A percentile compares a stretch with the other conserved stretches of the same genome.
Conservation (phyloP, 1,140 invertebrate species). For the Drosophila trapezifrons region DNA sequence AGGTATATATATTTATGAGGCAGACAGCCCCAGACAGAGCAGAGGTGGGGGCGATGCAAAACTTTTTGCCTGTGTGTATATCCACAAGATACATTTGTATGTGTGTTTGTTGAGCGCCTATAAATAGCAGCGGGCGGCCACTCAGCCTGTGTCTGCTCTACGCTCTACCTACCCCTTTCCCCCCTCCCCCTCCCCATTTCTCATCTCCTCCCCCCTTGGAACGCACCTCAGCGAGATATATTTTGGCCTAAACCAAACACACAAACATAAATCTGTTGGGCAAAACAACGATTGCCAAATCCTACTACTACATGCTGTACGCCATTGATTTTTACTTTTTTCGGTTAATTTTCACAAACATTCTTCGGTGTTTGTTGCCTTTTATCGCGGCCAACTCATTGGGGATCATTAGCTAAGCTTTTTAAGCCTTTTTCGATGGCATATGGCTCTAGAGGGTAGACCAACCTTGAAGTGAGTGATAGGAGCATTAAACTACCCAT, state of each 20-base stretch:
- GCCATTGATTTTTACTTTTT: constrained; percentile 51
- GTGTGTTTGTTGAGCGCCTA: constrained; percentile 61
- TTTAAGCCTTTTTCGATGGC: constrained; percentile 1
- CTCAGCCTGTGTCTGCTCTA: constrained; percentile 40
- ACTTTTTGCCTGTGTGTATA: constrained; percentile 61
- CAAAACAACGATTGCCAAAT: constrained; percentile 66
- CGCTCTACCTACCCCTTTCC: neutral
- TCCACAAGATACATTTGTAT: constrained; percentile 73
- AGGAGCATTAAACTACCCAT: neutral
- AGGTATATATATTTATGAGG: constrained; percentile 68
- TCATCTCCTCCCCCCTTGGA: constrained; percentile 20
- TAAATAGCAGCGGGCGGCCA: constrained; percentile 73
- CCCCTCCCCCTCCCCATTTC: neutral
- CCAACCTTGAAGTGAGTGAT: constrained; percentile 55
- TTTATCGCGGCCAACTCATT: constrained; percentile 14
- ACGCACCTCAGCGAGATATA: constrained; percentile 39
- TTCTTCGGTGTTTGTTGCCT: constrained; percentile 27
- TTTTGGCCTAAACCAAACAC: constrained; percentile 58
- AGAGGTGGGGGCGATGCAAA: constrained; percentile 38
- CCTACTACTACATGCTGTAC: constrained; percentile 9
- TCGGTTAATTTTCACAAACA: constrained; percentile 46
- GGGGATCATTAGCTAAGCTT: constrained; percentile 42
- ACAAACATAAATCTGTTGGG: constrained; percentile 67
- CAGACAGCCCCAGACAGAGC: constrained; percentile 52
- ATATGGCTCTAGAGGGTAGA: neutral